These are phyloP conservation scores for Caenorhabditis zanzibari DNA, from an alignment of 2,888 invertebrate species.

Conservation along the genomic window DNA sequence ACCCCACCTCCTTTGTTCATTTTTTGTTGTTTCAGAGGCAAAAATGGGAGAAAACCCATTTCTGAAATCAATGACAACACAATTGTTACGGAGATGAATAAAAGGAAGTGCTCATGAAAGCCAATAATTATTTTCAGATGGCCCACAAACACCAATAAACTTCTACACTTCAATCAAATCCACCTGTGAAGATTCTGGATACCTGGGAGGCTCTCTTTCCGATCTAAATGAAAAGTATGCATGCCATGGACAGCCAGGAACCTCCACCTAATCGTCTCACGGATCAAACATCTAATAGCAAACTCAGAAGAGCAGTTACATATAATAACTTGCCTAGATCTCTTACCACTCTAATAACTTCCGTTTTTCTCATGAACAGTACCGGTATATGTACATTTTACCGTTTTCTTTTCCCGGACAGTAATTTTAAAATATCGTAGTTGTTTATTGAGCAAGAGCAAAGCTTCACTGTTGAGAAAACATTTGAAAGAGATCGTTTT, in stretches of 20 bases:
- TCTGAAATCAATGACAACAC: conserved; percentile 94
- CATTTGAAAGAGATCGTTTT: no score
- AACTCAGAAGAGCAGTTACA: conserved; percentile 80
- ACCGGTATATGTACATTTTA: conserved; percentile 11
- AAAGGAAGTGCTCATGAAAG: no score
- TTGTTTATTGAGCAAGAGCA: no score
- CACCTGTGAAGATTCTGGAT: conserved; percentile 55
- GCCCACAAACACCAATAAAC: conserved; percentile 71
- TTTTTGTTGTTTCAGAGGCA: neutral
- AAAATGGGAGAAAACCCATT: conserved; percentile 84
- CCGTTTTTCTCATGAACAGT: neutral
- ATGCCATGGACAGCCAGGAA: conserved; percentile 21
- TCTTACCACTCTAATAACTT: neutral
- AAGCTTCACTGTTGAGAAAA: no score
- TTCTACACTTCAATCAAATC: conserved; percentile 70
- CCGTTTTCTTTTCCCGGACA: no score
- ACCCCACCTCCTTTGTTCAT: neutral
- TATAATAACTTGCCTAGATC: conserved; percentile 46
- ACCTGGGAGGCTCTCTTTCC: conserved; percentile 34
- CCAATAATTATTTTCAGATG: conserved; percentile 17
- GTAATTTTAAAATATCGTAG: no score
- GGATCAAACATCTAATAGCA: conserved; percentile 76
- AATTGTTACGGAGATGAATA: conserved; percentile 98
- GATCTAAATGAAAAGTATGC: conserved; percentile 45
- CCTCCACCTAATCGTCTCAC: conserved; percentile 34